Conservation (phyloP, 2,888 invertebrate genomes). For the Yponomeuta cagnagella region DNA sequence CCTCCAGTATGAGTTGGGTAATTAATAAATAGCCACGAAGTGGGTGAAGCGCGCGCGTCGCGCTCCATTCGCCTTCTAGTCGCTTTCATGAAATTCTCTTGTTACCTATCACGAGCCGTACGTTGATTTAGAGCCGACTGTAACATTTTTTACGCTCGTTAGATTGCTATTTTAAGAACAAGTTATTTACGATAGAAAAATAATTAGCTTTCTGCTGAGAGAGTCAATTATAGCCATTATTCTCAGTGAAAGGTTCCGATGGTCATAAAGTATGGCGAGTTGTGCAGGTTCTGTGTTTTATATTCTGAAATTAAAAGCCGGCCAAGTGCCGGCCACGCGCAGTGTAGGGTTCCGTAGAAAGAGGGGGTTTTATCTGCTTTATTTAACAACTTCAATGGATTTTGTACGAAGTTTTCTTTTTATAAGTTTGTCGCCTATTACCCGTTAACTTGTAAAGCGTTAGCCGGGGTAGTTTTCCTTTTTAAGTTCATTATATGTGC, state of each 20-base stretch:
- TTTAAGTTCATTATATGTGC: too few relatives aligned
- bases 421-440: too few relatives aligned
- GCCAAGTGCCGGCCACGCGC: too few relatives aligned
- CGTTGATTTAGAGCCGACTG: constrained; percentile 37
- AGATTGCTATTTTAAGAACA: constrained; percentile 7
- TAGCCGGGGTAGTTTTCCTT: too few relatives aligned
- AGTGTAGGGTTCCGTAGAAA: too few relatives aligned
- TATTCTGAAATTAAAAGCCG: background rate
- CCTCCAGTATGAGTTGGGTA: too few relatives aligned
- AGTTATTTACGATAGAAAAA: constrained; percentile 7
- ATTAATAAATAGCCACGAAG: constrained; percentile 1
- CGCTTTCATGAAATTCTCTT: constrained; percentile 48
- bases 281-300: background rate
- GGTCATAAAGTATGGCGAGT: background rate
- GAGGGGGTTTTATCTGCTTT: too few relatives aligned
- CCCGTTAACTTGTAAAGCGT: too few relatives aligned
- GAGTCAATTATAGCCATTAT: background rate
- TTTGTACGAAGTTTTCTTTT: too few relatives aligned
- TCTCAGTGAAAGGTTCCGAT: background rate
- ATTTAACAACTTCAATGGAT: too few relatives aligned
- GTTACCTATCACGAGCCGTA: constrained; percentile 36
- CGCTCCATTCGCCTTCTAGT: constrained; percentile 50
- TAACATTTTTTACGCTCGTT: constrained; percentile 11
- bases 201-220: constrained; percentile 11
- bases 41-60: constrained; percentile 18